Base-by-base conservation (phyloP, 2,797 vertebrate genomes). In the Remorina albescens region DNA sequence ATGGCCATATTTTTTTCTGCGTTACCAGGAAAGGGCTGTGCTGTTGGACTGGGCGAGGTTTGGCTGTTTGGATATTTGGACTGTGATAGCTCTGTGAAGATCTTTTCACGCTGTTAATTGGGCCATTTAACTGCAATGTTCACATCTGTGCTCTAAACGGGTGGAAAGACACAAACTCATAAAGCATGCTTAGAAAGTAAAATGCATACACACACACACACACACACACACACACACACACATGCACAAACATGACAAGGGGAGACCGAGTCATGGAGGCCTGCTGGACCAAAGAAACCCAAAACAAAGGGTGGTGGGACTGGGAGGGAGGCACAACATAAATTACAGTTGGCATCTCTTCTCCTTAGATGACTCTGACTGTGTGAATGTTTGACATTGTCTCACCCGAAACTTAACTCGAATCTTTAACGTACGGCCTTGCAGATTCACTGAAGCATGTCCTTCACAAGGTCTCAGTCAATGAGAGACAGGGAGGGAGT, bases 31-130 rank as follows among this genome's bases (percentile, higher is more conserved):
- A 85, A 82, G 71, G 58, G 71, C 53, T 59, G 47, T 41, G 76
- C 56, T 65, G 70, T 65, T 23, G 57, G 61, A 58, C 49, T 69
- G 82, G 70, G 58, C 8, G 16, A 58, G 82, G 76, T 76, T 74
- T 71, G 72, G 59, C 79, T 87, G 83, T 83, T 73, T 53, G 65
- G 86, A 86, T 78, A 80, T 62, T 91, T 18, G 39, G 73, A 53
- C 74, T 83, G 78, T 54, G 81, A 83, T 86, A 80, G 74, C 84
- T 84, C 61, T 88, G 82, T 91, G 82, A 91, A 86, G 84, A 78
- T 87, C 84, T 90, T 92, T 92, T 92, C 85, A 88, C 79, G 61
- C 44, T n/a, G 69, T 94, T 94, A 92, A 94, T 92, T 89, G 85
- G 85, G 75, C 85, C 80, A 74, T 91, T 92, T 92, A 78, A 86